A percentile compares a stretch with the other conserved stretches of the same genome.
Conservation (phyloP, 2,797 vertebrate genomes). For the Enteromius fasciolatus region DNA sequence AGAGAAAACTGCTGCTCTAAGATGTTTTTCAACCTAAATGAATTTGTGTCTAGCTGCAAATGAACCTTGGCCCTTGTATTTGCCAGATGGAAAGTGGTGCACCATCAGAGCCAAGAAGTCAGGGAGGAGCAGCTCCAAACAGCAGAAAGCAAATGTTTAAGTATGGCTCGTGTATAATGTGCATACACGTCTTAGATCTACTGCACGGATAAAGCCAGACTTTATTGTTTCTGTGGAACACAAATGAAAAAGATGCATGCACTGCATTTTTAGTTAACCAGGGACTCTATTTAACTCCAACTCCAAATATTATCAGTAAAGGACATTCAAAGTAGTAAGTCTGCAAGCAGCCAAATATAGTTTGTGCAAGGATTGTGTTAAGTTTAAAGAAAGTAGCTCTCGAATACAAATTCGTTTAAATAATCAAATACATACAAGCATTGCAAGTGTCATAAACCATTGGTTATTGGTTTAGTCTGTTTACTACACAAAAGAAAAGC, state of each 20-base stretch:
- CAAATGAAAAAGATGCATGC: neutral
- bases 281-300: too few relatives aligned
- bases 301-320: neutral
- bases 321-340: neutral
- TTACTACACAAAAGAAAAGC: neutral
- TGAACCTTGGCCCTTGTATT: constrained; percentile 34
- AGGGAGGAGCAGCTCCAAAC: neutral
- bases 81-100: constrained; percentile 6
- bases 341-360: neutral
- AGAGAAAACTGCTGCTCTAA: constrained; percentile 19
- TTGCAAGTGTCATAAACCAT: neutral
- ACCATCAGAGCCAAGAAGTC: neutral
- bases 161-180: neutral
- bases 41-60: constrained; percentile 19
- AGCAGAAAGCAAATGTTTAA: constrained; percentile 6
- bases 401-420: neutral
- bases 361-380: neutral
- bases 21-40: neutral
- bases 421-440: neutral
- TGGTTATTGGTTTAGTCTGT: neutral
- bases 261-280: neutral
- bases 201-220: neutral
- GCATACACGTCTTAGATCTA: neutral
- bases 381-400: neutral
- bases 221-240: neutral